Evolutionary conservation across 2,888 invertebrate species (phyloP).

Genomic region (Scaeva pyrastri): DNA sequence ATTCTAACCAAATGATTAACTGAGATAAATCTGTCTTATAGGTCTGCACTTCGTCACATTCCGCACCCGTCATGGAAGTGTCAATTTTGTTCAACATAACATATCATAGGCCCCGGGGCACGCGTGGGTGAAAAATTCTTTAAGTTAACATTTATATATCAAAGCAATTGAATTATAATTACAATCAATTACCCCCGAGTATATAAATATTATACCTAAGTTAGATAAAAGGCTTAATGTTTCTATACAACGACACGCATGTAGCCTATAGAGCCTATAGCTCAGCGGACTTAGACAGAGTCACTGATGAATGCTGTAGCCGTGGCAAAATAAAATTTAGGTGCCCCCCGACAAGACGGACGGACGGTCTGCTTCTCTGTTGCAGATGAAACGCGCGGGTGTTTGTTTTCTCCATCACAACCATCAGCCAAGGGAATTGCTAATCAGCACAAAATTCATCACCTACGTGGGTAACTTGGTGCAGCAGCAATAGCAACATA

Average conservation of each 20-base stretch:
- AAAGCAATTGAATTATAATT: slow-evolving; percentile 74
- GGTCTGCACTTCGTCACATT: slow-evolving; percentile 58
- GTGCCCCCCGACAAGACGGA: slow-evolving; percentile 60
- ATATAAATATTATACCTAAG: neutral
- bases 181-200: slow-evolving; percentile 68
- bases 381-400: slow-evolving; percentile 74
- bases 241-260: slow-evolving; percentile 29
- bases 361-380: slow-evolving; percentile 45
- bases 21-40: slow-evolving; percentile 37
- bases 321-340: slow-evolving; percentile 44
- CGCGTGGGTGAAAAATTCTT: slow-evolving; percentile 52
- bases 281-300: slow-evolving; percentile 38
- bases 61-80: slow-evolving; percentile 58
- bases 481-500: slow-evolving; percentile 37
- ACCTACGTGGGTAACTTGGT: slow-evolving; percentile 75
- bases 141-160: slow-evolving; percentile 5
- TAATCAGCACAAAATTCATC: slow-evolving; percentile 76
- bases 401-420: slow-evolving; percentile 51
- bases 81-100: slow-evolving; percentile 55
- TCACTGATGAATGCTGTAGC: neutral
- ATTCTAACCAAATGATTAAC: slow-evolving; percentile 23
- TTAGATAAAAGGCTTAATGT: slow-evolving; percentile 30
- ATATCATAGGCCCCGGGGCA: slow-evolving; percentile 25
- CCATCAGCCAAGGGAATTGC: slow-evolving; percentile 59
- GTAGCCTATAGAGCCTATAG: neutral